Evolutionary conservation across 2,797 vertebrate species (phyloP).

Genomic region (Emydoidea blandingii): DNA sequence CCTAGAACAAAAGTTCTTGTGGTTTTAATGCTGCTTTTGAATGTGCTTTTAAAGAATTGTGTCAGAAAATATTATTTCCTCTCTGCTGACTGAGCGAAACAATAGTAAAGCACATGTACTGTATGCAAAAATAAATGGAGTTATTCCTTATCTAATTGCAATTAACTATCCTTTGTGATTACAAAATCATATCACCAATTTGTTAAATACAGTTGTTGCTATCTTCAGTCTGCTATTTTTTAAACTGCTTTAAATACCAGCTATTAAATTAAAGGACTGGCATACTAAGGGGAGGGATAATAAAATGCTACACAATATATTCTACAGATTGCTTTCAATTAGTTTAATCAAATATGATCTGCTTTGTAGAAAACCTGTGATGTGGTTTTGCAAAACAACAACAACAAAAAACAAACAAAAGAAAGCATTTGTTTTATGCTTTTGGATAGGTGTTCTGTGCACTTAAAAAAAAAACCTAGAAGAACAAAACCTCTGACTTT

Average conservation of each 20-base stretch:
- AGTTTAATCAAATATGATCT: not conserved
- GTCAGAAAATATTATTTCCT: not conserved
- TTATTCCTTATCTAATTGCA: not conserved
- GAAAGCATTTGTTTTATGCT: rapidly evolving
- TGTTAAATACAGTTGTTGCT: not conserved
- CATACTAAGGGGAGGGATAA: not conserved
- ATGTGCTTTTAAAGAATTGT: not conserved
- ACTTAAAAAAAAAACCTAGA: not conserved
- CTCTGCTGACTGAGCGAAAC: not conserved
- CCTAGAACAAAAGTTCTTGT: constrained; percentile 13
- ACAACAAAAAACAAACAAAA: not conserved
- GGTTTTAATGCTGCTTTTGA: not conserved
- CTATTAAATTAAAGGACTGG: not conserved
- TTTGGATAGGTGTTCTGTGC: not conserved
- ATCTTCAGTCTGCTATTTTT: not conserved
- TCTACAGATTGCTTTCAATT: not conserved
- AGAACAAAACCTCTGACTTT: not conserved
- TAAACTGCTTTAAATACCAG: not conserved
- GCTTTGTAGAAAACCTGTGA: not conserved
- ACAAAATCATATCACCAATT: not conserved
- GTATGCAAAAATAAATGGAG: not conserved
- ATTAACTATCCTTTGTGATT: not conserved
- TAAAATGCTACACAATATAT: not conserved
- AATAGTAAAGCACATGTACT: not conserved
- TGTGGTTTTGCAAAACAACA: not conserved